Conservation (phyloP, 2,797 vertebrate species). For the Anguilla anguilla region DNA sequence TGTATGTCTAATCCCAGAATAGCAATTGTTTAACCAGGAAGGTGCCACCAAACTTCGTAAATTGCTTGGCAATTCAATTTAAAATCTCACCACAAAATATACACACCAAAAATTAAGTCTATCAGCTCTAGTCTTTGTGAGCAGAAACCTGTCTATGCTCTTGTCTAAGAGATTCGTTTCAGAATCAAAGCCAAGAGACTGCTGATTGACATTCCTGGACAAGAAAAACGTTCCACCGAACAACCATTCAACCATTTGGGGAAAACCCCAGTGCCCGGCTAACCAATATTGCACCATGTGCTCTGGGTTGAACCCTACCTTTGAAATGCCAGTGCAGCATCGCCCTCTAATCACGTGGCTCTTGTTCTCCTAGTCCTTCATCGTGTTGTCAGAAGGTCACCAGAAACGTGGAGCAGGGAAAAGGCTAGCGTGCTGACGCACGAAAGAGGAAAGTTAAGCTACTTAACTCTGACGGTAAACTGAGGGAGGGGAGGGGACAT, state of each 20-base stretch:
- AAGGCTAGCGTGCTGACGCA: neutral
- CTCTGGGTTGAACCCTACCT: neutral
- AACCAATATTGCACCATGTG: neutral
- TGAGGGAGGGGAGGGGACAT: neutral
- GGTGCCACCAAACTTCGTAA: neutral
- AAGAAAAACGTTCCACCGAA: slow-evolving; percentile 41
- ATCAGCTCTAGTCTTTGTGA: neutral
- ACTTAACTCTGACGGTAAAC: neutral
- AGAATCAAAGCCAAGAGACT: neutral
- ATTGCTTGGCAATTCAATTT: neutral
- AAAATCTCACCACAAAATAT: neutral
- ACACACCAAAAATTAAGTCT: neutral
- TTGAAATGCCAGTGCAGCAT: neutral
- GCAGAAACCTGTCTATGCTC: neutral
- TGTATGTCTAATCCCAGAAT: neutral
- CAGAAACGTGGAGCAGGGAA: neutral
- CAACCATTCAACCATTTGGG: slow-evolving; percentile 21
- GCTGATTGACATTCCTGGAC: neutral
- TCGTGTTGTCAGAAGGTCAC: neutral
- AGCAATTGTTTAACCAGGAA: neutral
- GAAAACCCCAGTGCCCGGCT: neutral
- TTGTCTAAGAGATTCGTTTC: neutral
- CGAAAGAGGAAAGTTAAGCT: neutral
- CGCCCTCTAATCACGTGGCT: neutral
- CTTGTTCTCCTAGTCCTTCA: neutral